phyloP scores from a whole-genome alignment of 2,888 invertebrate genomes.

The Polyommatus iphigenia region DNA sequence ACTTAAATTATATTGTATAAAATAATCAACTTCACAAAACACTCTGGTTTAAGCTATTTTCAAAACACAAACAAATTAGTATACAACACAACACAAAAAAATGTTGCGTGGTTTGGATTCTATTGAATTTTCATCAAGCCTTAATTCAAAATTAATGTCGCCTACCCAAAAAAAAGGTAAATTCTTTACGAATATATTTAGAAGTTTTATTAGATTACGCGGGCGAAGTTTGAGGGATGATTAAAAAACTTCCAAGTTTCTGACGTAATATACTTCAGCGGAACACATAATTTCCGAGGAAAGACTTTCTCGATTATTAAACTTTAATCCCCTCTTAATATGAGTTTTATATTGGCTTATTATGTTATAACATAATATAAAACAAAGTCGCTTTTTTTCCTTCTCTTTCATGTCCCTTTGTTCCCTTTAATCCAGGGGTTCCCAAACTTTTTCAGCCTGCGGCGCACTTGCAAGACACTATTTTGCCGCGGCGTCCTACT shows the following conservation, averaged over 20 bases:
- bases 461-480: no score
- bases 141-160: not conserved
- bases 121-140: not conserved
- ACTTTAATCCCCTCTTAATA: constrained; percentile 14
- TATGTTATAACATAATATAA: no score
- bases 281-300: constrained; percentile 13
- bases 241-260: constrained; percentile 24
- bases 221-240: not conserved
- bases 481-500: no score
- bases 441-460: no score
- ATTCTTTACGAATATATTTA: constrained; percentile 15
- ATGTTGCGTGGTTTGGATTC: not conserved
- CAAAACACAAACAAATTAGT: not conserved
- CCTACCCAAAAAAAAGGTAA: not conserved
- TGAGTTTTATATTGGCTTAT: constrained; percentile 2
- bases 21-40: not conserved
- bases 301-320: not conserved
- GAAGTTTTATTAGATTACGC: constrained; percentile 18
- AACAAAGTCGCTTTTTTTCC: no score
- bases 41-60: not conserved
- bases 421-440: no score
- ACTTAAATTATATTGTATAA: no score
- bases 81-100: not conserved
- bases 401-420: no score
- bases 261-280: constrained; percentile 14